phyloP scores from a whole-genome alignment of 2,113 vertebrate genomes.

The Burhinus bistriatus region DNA sequence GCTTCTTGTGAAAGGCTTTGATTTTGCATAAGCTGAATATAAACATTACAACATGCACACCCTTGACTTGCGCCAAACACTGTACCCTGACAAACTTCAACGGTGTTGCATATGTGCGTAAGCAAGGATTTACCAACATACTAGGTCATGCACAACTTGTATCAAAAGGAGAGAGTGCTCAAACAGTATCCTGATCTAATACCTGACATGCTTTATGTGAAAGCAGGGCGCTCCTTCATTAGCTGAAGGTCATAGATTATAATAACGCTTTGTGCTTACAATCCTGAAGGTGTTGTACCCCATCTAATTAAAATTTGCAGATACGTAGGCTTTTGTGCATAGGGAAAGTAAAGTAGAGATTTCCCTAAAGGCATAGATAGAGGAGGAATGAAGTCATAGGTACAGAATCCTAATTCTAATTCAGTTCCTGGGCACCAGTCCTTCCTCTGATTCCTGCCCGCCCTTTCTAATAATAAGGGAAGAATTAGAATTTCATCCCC shows the following conservation, averaged over 20 bases:
- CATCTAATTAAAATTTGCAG: slow-evolving; percentile 27
- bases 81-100: not conserved
- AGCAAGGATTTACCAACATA: not conserved
- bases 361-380: slow-evolving; percentile 21
- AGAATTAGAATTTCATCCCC: not conserved
- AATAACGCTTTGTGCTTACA: slow-evolving; percentile 8
- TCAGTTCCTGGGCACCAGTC: not conserved
- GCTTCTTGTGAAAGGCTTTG: not conserved
- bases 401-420: slow-evolving; percentile 5
- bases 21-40: not conserved
- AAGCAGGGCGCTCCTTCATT: slow-evolving; percentile 24
- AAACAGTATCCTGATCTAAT: not conserved
- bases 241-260: slow-evolving; percentile 44
- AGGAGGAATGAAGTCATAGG: not conserved
- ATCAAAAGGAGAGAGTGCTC: not conserved
- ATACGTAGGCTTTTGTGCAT: not conserved
- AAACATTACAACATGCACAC: not conserved
- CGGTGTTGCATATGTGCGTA: fast-evolving
- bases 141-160: not conserved
- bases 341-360: not conserved
- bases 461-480: not conserved
- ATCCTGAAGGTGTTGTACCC: slow-evolving; percentile 13
- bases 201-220: not conserved
- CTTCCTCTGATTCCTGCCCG: not conserved
- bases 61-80: not conserved